Evolutionary conservation across 2,113 vertebrate genomes (phyloP), one percentile per base, ranked within the genome.

Genomic region (Lepisosteus oculatus): DNA sequence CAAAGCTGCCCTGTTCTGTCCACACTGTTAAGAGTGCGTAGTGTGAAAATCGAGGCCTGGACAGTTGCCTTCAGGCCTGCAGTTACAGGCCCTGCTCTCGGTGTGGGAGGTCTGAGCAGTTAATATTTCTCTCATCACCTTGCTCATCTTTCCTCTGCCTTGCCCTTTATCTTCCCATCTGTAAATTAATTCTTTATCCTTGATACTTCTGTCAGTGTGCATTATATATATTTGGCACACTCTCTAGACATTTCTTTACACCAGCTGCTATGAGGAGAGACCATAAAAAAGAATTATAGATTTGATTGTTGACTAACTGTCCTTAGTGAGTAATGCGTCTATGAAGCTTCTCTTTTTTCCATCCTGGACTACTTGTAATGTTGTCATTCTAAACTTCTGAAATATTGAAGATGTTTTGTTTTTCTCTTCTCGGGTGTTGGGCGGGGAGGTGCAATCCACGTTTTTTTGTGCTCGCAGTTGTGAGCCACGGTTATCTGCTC

Each of bases 201-300:
- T 12, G 11, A 55, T 61, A 61, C 62, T 73, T 73, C 43, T 68
- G 57, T 68, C 55, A 55, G 66, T 64, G 51, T 2, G 42, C 3
- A 5, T 68, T 61, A 12, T 15, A 17, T 8, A 42, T 3, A 17
- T 67, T 61, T 61, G 45, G 66, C 45, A 54, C 8, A 12, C 29
- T 12, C 61, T 4, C 47, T 6, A 3, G 51, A 70, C n/a, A 14
- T 47, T 12, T 54, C 44, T 71, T 12, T 45, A 47, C 43, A 61
- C 71, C 43, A 47, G 65, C 42, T 47, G 56, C 43, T 17, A 13
- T 6, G 13, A 55, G n/a, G 29, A 45, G 54, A 68, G 43, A 67
- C 6, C 44, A 8, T 12, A 13, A 43, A 17, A 55, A 42, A 55
- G 4, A 43, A 55, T 68, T 15, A 69, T 14, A 74, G 61, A 14